Base-by-base conservation (phyloP, 2,113 vertebrate genomes). In the Atractosteus spatula region DNA sequence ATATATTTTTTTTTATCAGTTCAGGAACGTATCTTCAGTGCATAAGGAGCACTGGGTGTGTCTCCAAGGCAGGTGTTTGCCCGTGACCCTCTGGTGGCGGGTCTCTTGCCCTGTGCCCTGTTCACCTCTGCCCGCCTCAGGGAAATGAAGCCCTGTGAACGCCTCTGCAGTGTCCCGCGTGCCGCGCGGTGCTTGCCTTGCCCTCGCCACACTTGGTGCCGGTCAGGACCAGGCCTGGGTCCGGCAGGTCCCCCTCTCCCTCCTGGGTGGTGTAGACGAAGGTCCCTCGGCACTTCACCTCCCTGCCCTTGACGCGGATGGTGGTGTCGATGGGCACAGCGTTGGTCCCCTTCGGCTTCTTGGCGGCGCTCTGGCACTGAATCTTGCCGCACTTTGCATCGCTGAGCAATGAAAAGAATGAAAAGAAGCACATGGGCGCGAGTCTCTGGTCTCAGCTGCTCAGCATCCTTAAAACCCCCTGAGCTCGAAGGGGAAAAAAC, bases 361-460 rank as follows among this genome's bases (percentile, higher is more conserved):
- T 91, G 44, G 94, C 93, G 0, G 94, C 92, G 2, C 95, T 98
- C 83, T 95, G 94, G 79, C 97, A 99, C 87, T 98, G 96, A 78
- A 99, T 95, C 83, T 94, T 96, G 1, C 97, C 97, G 41, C 97
- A 99, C 79, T 90, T 94, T 5, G 93, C 94, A n/a, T 99, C 96
- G 67, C 97, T 99, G 80, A 8, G 13, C 69, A 1, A 14, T 41
- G 10, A 11, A 4, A 51, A 51, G 10, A 51, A n/a, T n/a, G n/a
- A n/a, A 2, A 51, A 51, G 10, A 29, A 29, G 29, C 29, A 29
- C 29, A 29, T 29, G 29, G 29, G 29, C 29, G 29, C 29, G 29
- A 2, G 29, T 29, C 29, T 29, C 29, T 29, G 29, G 29, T 29
- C 29, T 29, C 29, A 2, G 29, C 29, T 29, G 29, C 29, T 29